Evolutionary conservation across 2,113 vertebrate species (phyloP).

Genomic region (Caranx ignobilis): DNA sequence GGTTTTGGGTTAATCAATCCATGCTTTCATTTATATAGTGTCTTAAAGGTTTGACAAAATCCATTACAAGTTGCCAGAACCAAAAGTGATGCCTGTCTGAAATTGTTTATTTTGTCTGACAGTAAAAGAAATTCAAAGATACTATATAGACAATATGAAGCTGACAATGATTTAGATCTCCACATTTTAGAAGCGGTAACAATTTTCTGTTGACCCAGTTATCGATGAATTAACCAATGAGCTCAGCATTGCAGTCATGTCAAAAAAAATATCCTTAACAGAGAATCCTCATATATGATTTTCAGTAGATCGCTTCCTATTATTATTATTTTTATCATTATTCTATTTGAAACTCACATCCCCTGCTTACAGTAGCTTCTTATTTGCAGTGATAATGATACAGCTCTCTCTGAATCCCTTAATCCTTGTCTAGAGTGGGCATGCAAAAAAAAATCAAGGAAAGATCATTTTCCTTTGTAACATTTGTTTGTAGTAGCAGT

Average conservation of each 20-base stretch:
- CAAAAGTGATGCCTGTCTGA: neutral
- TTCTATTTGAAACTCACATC: neutral
- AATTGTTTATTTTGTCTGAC: neutral
- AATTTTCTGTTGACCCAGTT: neutral
- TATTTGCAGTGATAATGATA: neutral
- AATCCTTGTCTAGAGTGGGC: neutral
- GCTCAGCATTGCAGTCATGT: neutral
- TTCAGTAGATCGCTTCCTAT: neutral
- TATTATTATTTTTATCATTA: neutral
- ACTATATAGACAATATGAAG: neutral
- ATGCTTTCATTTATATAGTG: neutral
- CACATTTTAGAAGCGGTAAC: neutral
- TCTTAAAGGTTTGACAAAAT: neutral
- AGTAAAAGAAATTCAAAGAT: neutral
- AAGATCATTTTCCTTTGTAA: neutral
- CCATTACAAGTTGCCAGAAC: neutral
- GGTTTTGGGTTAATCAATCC: neutral
- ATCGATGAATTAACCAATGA: neutral
- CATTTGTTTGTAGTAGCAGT: conserved; percentile 2
- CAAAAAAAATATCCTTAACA: neutral
- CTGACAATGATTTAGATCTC: neutral
- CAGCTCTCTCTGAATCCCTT: neutral
- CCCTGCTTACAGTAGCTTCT: neutral
- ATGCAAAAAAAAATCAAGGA: neutral
- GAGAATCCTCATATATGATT: neutral